Evolutionary conservation across 2,888 invertebrate species (phyloP), one percentile per base, ranked within the genome.

Genomic region (Melanargia galathea): DNA sequence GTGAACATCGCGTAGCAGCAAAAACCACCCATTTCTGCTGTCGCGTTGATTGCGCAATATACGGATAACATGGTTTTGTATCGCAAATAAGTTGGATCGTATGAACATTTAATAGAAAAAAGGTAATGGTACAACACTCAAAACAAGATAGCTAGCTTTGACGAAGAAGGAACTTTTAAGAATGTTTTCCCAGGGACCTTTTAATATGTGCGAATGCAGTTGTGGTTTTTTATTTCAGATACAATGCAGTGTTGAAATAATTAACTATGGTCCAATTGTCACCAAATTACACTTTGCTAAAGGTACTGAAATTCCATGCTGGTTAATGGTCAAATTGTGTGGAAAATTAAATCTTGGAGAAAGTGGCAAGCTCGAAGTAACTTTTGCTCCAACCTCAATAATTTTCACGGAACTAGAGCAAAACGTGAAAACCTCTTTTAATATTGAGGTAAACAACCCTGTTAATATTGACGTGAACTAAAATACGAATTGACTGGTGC

Each of bases 231-330:
- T n/a, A n/a, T n/a, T 80, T 59, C 75, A 89, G 77, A 86, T 88
- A 6, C 86, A 90, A 69, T 89, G 90, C 65, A 82, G 84, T 13
- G 78, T 90, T 2, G 84, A 87, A 55, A 75, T 93, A 40, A 80
- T 88, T 45, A 94, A 94, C 76, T 93, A 93, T 70, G 93, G 94
- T 0, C 93, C 93, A 1, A 85, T 86, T 54, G 73, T 76, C 24
- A 86, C 85, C 0, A 87, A 87, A 52, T 66, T 93, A 7, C 85
- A 84, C 74, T 76, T 93, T 63, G 79, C 85, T 24, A 90, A 85
- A 74, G 77, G 79, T 11, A 80, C 80, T 10, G 60, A 69, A 16
- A 67, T 87, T 26, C 90, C 90, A 1, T 33, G 63, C 0, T 90
- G 87, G 87, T 68, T 91, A 43, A 71, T 67, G 30, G 68, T 90